Evolutionary conservation across 2,888 invertebrate species (phyloP).

Genomic region (Drosophila rellima): DNA sequence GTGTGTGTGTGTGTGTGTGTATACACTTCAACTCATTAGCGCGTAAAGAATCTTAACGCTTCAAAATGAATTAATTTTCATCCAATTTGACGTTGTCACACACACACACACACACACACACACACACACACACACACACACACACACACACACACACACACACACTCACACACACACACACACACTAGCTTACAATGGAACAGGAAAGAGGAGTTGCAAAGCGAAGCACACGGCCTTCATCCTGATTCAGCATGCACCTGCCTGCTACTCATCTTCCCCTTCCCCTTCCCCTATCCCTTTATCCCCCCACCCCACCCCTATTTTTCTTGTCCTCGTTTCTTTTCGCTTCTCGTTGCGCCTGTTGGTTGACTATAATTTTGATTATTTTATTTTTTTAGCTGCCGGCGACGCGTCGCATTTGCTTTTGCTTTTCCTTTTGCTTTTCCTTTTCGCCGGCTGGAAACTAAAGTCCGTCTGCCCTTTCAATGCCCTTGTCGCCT

Average conservation of each 20-base stretch:
- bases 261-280: conserved; percentile 3
- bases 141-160: conserved; percentile 5
- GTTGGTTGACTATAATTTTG: conserved; percentile 54
- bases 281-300: not conserved
- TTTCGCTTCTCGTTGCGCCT: conserved; percentile 12
- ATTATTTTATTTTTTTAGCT: conserved; percentile 50
- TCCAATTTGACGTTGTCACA: conserved; percentile 72
- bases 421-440: conserved; percentile 8
- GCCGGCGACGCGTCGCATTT: conserved; percentile 16
- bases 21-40: conserved; percentile 75
- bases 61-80: conserved; percentile 80
- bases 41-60: conserved; percentile 69
- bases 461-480: conserved; percentile 51
- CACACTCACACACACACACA: not conserved
- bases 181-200: not conserved
- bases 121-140: not conserved
- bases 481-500: conserved; percentile 8
- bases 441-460: conserved; percentile 30
- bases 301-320: not conserved
- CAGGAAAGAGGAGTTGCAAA: conserved; percentile 38
- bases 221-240: conserved; percentile 32
- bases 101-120: conserved; percentile 22
- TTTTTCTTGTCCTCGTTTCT: not conserved
- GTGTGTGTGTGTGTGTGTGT: conserved; percentile 4
- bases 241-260: conserved; percentile 69